A percentile compares a stretch with the other conserved stretches of the same genome.
These are phyloP conservation scores for Rhinolophus ferrumequinum DNA, from an alignment of 2,113 vertebrate species.

Conservation along the genomic window DNA sequence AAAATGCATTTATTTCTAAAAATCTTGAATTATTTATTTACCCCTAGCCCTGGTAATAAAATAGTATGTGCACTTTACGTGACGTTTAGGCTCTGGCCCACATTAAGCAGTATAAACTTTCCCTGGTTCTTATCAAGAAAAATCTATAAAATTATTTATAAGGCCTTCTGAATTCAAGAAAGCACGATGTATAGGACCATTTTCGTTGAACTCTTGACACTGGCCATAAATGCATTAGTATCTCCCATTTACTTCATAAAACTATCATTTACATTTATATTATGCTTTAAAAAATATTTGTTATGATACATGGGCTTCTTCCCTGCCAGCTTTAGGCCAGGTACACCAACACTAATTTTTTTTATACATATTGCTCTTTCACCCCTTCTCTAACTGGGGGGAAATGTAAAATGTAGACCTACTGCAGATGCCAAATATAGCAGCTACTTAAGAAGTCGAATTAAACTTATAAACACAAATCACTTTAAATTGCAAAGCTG, in stretches of 20 bases:
- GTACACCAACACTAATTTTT: background rate
- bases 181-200: conserved; percentile 55
- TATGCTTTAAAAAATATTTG: conserved; percentile 61
- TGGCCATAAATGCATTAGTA: conserved; percentile 69
- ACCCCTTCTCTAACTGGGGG: background rate
- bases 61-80: background rate
- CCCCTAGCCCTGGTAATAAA: background rate
- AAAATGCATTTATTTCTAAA: conserved; percentile 2
- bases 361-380: background rate
- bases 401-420: background rate
- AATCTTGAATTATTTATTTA: conserved; percentile 10
- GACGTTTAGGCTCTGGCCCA: background rate
- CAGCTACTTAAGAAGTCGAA: background rate
- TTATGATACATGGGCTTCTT: conserved; percentile 57
- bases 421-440: background rate
- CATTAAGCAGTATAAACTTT: conserved; percentile 41
- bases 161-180: conserved; percentile 66
- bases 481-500: background rate
- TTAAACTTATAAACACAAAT: background rate
- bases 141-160: conserved; percentile 67
- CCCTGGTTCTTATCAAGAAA: conserved; percentile 58
- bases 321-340: conserved; percentile 36
- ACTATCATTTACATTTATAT: conserved; percentile 76
- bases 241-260: conserved; percentile 78
- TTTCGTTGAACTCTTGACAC: conserved; percentile 72